Percentiles rank a stretch among this genome's conserved stretches.
These are phyloP conservation scores for Melierax canorus DNA, from an alignment of 2,113 vertebrate species.

Conservation along the genomic window DNA sequence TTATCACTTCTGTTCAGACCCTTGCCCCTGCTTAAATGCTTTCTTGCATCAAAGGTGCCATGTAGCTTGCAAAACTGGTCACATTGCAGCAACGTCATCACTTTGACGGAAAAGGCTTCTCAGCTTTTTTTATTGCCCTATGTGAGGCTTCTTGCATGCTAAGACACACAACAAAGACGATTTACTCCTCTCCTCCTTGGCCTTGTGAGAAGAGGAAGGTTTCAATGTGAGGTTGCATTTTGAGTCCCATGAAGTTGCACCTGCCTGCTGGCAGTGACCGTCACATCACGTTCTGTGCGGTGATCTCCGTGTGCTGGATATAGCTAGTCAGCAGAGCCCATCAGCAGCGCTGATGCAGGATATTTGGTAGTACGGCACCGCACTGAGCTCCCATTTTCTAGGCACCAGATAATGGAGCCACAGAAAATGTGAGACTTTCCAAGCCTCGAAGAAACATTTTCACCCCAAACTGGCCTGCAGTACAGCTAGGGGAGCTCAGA, in stretches of 20 bases:
- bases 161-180: not conserved
- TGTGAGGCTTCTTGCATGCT: not conserved
- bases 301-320: not conserved
- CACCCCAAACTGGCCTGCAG: not conserved
- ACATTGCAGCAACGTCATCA: not conserved
- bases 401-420: not conserved
- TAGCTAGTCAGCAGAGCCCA: not conserved
- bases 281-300: fast-evolving
- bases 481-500: not conserved
- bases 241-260: not conserved
- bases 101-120: not conserved
- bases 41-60: not conserved
- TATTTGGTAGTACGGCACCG: not conserved
- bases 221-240: not conserved
- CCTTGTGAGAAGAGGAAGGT: not conserved
- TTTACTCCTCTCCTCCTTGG: not conserved
- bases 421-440: not conserved
- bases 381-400: not conserved
- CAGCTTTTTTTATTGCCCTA: not conserved
- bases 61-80: not conserved
- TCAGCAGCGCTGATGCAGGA: not conserved
- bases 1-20: not conserved
- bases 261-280: fast-evolving
- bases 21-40: not conserved
- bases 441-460: not conserved